Evolutionary conservation across 2,113 vertebrate species (phyloP).

Genomic region (Amia ocellicauda): DNA sequence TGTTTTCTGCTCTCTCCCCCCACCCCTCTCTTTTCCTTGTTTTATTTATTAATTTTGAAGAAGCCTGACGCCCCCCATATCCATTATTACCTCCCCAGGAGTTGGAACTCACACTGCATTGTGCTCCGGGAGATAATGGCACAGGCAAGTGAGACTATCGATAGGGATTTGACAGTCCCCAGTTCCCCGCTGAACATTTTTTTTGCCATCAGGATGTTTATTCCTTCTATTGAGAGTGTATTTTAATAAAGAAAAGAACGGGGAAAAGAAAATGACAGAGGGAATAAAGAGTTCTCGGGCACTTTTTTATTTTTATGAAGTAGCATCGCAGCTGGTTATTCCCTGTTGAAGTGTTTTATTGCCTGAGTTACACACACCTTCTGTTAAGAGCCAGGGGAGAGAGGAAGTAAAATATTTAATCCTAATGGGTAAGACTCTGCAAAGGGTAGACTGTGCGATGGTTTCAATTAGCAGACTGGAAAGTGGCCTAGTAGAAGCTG

Average conservation of each 20-base stretch:
- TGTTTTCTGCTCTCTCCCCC: background rate
- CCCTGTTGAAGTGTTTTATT: constrained; percentile 1
- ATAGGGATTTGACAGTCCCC: background rate
- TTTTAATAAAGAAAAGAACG: constrained; percentile 6
- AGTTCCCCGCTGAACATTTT: background rate
- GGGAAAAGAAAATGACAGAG: background rate
- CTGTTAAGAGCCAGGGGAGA: too few species aligned
- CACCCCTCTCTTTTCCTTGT: background rate
- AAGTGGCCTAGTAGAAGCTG: too few species aligned
- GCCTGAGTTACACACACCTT: background rate
- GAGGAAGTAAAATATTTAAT: background rate
- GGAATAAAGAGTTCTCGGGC: background rate
- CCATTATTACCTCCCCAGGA: background rate
- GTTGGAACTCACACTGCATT: background rate
- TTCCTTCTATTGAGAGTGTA: constrained; percentile 2
- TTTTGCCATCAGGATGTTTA: background rate
- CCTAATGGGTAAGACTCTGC: background rate
- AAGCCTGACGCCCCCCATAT: background rate
- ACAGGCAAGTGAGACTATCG: background rate
- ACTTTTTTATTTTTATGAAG: background rate
- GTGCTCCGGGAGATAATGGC: background rate
- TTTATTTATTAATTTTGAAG: constrained; percentile 4
- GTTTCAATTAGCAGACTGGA: background rate
- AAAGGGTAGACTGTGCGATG: background rate
- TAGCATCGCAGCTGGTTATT: background rate